Evolutionary conservation across 2,888 invertebrate species (phyloP), one percentile per base, ranked within the genome.

Genomic region (Tiliacea citrago): DNA sequence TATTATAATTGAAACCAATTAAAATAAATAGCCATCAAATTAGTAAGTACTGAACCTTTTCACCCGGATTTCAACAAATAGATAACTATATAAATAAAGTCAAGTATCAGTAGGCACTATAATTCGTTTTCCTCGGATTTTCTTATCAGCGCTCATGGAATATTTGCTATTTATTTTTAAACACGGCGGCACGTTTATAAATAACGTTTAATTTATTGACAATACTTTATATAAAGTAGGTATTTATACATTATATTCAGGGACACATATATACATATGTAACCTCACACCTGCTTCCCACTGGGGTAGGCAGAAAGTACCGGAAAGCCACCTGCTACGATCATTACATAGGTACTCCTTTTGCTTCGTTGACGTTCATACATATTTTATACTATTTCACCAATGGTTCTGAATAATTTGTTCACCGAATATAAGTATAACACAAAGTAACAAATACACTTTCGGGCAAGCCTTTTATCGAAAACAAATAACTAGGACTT

Each of bases 151-250:
- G 35, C 10, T 58, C 35, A 35, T 79, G 79, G 79, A 81, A 83
- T 81, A 83, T 66, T 83, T 83, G 66, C 61, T 18, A 83, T 67
- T 55, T 78, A 79, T 79, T 73, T 83, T 73, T 60, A 62, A 63
- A 62, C 73, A 53, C 21, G 10, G 9, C 13, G 42, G 29, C 68
- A 49, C 45, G n/a, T 51, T 68, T 68, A 55, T 65, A 72, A 65
- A 60, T 79, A 58, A 67, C 57, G 18, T 55, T 60, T 53, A 0
- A 35, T 55, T 47, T 63, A 21, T 45, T 21, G 76, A 71, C 62
- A 60, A 60, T 51, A 13, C 16, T 39, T 18, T 39, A n/a, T 6
- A 16, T 6, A 35, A 29, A 9, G 29, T 58, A 57, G 29, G 18
- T 58, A 35, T 63, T 12, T 45, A 45, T 45, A 16, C 45, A 12